phyloP scores from a whole-genome alignment of 1,140 invertebrate genomes.

The Megalonaias nervosa region DNA sequence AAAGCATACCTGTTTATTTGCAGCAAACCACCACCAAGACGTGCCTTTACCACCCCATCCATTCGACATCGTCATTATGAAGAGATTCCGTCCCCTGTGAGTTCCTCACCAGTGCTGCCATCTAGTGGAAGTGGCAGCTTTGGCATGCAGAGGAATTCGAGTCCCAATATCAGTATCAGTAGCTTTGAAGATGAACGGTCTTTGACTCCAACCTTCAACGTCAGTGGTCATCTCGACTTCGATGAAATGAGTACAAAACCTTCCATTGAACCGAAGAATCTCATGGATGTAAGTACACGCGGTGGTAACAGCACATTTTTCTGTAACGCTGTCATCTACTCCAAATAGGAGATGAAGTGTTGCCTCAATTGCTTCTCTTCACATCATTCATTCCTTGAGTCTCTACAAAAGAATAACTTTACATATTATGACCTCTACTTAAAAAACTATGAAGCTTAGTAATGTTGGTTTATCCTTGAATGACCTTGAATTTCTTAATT shows the following conservation, averaged over 20 bases:
- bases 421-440: no score
- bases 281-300: constrained; percentile 51
- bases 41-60: constrained; percentile 52
- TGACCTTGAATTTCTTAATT: no score
- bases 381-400: no score
- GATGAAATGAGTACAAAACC: constrained; percentile 49
- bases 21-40: constrained; percentile 43
- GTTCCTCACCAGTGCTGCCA: constrained; percentile 52
- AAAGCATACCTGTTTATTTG: constrained; percentile 4
- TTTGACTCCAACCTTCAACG: constrained; percentile 45
- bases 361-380: no score
- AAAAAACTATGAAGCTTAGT: no score
- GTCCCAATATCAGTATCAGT: constrained; percentile 33
- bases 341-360: no score
- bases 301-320: no score
- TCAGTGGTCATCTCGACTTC: constrained; percentile 27
- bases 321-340: no score
- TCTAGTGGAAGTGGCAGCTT: constrained; percentile 37
- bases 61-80: constrained; percentile 38
- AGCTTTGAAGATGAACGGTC: constrained; percentile 51
- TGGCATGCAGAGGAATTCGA: neutral
- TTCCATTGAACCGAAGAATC: constrained; percentile 61
- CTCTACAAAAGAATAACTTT: no score
- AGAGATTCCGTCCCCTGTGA: constrained; percentile 48
- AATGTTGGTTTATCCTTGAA: no score